phyloP scores from a whole-genome alignment of 2,888 invertebrate genomes.

The Morinoia aosen region DNA sequence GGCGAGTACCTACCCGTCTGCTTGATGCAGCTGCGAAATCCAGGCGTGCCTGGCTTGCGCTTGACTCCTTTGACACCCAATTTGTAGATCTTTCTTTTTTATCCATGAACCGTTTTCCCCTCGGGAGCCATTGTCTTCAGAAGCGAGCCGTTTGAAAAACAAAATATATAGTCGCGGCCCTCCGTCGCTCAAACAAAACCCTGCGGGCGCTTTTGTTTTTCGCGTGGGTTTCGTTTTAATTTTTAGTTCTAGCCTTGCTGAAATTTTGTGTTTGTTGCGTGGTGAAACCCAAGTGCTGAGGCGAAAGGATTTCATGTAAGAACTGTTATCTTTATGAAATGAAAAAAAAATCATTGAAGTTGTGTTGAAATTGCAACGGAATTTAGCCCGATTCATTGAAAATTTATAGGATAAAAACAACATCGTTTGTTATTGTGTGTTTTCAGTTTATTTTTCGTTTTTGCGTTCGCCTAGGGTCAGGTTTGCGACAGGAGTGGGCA shows the following conservation, averaged over 20 bases:
- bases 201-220: background rate
- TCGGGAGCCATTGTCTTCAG: conserved; percentile 12
- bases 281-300: background rate
- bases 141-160: background rate
- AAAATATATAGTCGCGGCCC: background rate
- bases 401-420: background rate
- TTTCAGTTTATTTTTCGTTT: background rate
- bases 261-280: background rate
- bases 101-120: background rate
- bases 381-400: background rate
- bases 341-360: background rate
- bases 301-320: background rate
- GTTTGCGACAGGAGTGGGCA: background rate
- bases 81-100: background rate
- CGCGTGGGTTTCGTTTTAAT: background rate
- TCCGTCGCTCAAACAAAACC: background rate
- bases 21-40: background rate
- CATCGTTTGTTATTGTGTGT: background rate
- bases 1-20: background rate
- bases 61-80: background rate
- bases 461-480: background rate
- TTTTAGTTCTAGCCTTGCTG: background rate
- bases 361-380: background rate
- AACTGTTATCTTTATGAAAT: background rate
- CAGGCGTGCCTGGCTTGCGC: background rate